Conservation (phyloP, 2,888 invertebrate genomes). For the Agonum fuliginosum region DNA sequence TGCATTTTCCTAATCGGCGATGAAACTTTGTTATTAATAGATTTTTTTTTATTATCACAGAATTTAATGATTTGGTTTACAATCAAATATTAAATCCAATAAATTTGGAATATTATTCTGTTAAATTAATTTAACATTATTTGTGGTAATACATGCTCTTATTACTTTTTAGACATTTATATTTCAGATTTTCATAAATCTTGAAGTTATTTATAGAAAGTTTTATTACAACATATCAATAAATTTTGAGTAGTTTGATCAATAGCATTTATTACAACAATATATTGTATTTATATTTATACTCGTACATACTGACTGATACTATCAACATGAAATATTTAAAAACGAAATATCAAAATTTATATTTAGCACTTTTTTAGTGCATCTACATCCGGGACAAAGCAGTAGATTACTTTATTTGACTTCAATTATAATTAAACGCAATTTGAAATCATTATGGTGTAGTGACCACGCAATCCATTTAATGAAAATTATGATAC, state of each 20-base stretch:
- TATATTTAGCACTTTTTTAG: too few species aligned
- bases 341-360: too few species aligned
- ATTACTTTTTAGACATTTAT: background rate
- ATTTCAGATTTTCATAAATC: background rate
- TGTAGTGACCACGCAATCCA: background rate
- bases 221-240: slow-evolving; percentile 16
- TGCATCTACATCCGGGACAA: background rate
- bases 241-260: slow-evolving; percentile 34
- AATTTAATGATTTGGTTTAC: too few species aligned
- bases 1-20: too few species aligned
- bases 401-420: background rate
- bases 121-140: too few species aligned
- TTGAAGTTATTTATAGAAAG: slow-evolving; percentile 31
- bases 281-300: too few species aligned
- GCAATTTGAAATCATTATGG: slow-evolving; percentile 14
- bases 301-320: background rate
- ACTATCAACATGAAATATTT: slow-evolving; percentile 3
- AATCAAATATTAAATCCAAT: too few species aligned
- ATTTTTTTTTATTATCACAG: too few species aligned
- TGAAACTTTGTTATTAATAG: too few species aligned
- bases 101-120: too few species aligned
- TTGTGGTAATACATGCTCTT: too few species aligned
- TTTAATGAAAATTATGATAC: slow-evolving; percentile 12
- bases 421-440: slow-evolving; percentile 28
- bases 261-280: slow-evolving; percentile 17